phyloP scores from a whole-genome alignment of 2,888 invertebrate species.

The Drosophila ochracea region DNA sequence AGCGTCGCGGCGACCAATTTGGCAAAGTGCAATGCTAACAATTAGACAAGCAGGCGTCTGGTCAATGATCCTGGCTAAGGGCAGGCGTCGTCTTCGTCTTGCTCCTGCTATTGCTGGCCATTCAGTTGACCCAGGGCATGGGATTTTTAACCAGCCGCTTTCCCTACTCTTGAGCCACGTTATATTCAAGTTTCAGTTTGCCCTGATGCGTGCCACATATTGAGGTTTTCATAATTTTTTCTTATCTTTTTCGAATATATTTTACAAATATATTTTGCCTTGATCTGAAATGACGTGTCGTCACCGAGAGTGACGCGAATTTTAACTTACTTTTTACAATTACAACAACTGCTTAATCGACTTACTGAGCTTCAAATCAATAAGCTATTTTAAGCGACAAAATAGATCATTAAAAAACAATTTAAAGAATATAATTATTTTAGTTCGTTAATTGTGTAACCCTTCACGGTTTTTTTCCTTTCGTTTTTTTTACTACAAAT shows the following conservation, averaged over 20 bases:
- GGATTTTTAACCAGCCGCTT: slow-evolving; percentile 44
- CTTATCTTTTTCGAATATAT: slow-evolving; percentile 8
- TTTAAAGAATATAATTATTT: slow-evolving; percentile 27
- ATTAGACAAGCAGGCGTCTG: slow-evolving; percentile 58
- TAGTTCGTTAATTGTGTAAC: slow-evolving; percentile 38
- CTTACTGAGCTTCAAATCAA: slow-evolving; percentile 53
- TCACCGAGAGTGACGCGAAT: slow-evolving; percentile 30
- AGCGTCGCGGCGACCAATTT: slow-evolving; percentile 82
- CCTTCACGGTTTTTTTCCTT: slow-evolving; percentile 15
- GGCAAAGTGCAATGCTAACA: slow-evolving; percentile 85
- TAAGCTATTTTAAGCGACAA: slow-evolving; percentile 37
- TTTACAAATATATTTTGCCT: slow-evolving; percentile 15
- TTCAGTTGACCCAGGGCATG: slow-evolving; percentile 56
- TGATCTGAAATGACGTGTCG: slow-evolving; percentile 21
- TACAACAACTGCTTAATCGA: slow-evolving; percentile 64
- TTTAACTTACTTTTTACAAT: slow-evolving; percentile 50
- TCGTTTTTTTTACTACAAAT: slow-evolving; percentile 17
- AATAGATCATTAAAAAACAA: not conserved
- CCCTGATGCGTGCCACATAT: slow-evolving; percentile 35
- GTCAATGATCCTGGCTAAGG: slow-evolving; percentile 71
- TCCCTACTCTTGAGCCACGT: slow-evolving; percentile 33
- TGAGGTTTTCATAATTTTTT: slow-evolving; percentile 16
- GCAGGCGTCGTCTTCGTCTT: slow-evolving; percentile 67
- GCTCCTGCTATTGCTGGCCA: slow-evolving; percentile 66
- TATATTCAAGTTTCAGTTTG: slow-evolving; percentile 24